Evolutionary conservation across 2,888 invertebrate genomes (phyloP).

Genomic region (Sympetrum striolatum): DNA sequence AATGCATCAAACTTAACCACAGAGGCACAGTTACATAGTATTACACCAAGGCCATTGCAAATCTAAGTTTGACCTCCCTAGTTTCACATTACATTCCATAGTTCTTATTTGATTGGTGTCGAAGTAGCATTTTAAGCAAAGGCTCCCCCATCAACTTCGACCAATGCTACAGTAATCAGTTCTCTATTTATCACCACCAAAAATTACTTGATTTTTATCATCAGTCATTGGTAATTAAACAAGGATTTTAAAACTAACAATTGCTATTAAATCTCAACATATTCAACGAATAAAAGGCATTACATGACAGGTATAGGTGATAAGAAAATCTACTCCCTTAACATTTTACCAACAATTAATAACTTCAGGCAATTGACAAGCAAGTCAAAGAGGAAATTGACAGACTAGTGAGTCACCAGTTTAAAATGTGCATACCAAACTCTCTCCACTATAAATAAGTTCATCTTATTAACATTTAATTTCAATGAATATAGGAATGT

Average conservation of each 20-base stretch:
- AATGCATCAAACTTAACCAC: conserved; percentile 30
- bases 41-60: conserved; percentile 4
- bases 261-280: neutral
- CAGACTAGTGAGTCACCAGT: neutral
- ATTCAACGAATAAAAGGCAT: neutral
- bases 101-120: neutral
- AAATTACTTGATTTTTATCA: neutral
- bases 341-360: neutral
- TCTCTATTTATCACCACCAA: neutral
- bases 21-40: conserved; percentile 29
- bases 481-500: neutral
- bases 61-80: neutral
- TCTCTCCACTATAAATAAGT: neutral
- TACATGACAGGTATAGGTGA: neutral
- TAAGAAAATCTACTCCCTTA: neutral
- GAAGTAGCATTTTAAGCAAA: neutral
- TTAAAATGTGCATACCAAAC: conserved; percentile 8
- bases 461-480: neutral
- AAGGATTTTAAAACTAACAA: neutral
- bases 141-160: neutral
- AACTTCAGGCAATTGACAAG: neutral
- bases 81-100: neutral
- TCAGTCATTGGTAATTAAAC: neutral
- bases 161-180: neutral
- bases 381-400: neutral